phyloP scores from a whole-genome alignment of 2,113 vertebrate genomes.

The Motacilla tschutschensis region DNA sequence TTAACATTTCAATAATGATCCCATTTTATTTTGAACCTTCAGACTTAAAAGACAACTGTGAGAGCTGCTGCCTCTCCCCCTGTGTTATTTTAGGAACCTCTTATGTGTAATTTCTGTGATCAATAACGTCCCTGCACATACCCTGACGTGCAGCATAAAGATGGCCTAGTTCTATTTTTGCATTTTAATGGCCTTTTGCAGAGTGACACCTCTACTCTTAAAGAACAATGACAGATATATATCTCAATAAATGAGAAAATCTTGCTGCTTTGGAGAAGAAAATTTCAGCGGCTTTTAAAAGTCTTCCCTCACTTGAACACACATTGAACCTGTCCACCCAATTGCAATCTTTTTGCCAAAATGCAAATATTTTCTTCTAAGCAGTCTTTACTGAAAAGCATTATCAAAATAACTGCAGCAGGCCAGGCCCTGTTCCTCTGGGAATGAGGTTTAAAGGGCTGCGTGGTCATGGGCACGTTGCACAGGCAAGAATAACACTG shows the following conservation, averaged over 20 bases:
- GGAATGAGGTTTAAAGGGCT: not conserved
- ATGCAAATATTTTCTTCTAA: not conserved
- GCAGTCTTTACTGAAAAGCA: not conserved
- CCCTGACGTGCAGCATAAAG: not conserved
- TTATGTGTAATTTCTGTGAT: conserved; percentile 31
- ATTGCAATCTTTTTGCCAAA: not conserved
- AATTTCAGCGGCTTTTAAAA: not conserved
- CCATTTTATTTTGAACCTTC: conserved; percentile 3
- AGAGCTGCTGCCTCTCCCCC: not conserved
- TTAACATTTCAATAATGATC: not conserved
- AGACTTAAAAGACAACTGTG: conserved; percentile 7
- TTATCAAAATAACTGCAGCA: not conserved
- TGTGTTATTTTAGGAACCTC: conserved; percentile 33
- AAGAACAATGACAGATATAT: not conserved
- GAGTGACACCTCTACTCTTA: not conserved
- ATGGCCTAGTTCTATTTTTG: conserved; percentile 55
- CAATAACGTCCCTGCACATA: not conserved
- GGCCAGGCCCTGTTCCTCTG: not conserved
- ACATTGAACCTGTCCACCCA: not conserved
- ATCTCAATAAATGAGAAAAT: not conserved
- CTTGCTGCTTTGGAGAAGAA: not conserved
- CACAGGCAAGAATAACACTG: not conserved
- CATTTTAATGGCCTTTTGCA: not conserved
- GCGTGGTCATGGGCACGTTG: not conserved
- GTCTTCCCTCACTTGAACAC: not conserved